Base-by-base conservation (phyloP, 2,888 invertebrate species). In the Drosophila vallismaia region DNA sequence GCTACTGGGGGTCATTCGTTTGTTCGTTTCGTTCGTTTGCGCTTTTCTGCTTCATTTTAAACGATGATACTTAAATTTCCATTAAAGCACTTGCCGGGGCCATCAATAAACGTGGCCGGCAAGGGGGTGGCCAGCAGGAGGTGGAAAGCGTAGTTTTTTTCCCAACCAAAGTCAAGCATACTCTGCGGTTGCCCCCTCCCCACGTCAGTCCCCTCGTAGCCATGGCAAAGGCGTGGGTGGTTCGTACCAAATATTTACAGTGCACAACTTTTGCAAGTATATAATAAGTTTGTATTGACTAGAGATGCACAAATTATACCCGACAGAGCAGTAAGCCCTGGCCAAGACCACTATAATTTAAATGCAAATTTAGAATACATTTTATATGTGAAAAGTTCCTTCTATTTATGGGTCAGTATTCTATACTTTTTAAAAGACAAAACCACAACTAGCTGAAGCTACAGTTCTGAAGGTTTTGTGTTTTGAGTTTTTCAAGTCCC, bases 1-100 rank as follows among this genome's bases (percentile, higher is more conserved):
- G 26, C 26, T n/a, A 31, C 40, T 7, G 19, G 28, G 38, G 49
- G 45, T 45, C 38, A 40, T 29, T 38, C 57, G 40, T 29, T 38
- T 50, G 40, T 51, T 64, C 38, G 62, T 42, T 57, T 82, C 50
- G 40, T 51, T 64, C 38, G 62, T 42, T 57, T 82, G 86, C 86
- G 79, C 79, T 71, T 83, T 88, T 86, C 71, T 75, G 77, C 86
- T 71, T 81, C 86, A 86, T 82, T 85, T 85, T 80, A 88, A 88
- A 79, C 72, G 84, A 85, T 88, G 84, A 88, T 88, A 85, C 88
- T 85, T 88, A 85, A 88, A 88, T 85, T 86, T 86, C 84, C 84
- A 85, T 85, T 85, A 85, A 85, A 85, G 88, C 75, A 83, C 84
- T 88, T 84, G 83, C 87, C 74, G 63, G 74, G 70, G 46, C 85